Evolutionary conservation across 2,113 vertebrate genomes (phyloP).

Genomic region (Scortum barcoo): DNA sequence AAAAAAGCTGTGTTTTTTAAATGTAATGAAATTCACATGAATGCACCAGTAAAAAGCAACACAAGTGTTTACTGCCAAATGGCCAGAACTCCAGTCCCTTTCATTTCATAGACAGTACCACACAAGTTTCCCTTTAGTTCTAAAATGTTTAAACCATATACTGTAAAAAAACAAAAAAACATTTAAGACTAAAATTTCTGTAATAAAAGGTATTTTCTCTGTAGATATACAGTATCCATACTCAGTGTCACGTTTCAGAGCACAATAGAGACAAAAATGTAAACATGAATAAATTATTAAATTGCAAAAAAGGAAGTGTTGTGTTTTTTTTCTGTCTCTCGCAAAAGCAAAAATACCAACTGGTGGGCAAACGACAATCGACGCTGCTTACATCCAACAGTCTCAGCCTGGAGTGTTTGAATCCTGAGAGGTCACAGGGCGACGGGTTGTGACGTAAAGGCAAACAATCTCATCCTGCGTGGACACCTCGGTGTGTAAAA

Average conservation of each 20-base stretch:
- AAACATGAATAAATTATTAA: conserved; percentile 74
- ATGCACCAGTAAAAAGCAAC: conserved; percentile 6
- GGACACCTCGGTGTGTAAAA: background rate
- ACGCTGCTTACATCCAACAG: conserved; percentile 30
- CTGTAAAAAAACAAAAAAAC: conserved; percentile 4
- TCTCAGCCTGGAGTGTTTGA: conserved; percentile 42
- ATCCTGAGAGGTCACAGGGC: conserved; percentile 58
- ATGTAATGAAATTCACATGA: background rate
- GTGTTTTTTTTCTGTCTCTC: conserved; percentile 9
- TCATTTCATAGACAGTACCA: conserved; percentile 17
- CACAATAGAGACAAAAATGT: conserved; percentile 59
- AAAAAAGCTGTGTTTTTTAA: conserved; percentile 8
- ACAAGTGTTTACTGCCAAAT: conserved; percentile 6
- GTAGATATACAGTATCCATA: conserved; percentile 1
- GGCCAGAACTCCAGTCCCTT: background rate
- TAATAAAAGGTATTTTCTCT: background rate
- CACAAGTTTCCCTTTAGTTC: conserved; percentile 40
- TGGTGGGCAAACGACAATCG: conserved; percentile 25
- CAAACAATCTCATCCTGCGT: conserved; percentile 1
- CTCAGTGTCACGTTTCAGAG: conserved; percentile 42
- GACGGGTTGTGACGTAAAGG: background rate
- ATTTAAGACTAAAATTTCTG: conserved; percentile 18
- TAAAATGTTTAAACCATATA: conserved; percentile 11
- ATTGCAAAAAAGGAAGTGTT: conserved; percentile 9
- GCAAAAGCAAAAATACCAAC: conserved; percentile 40